Evolutionary conservation across 1,140 invertebrate genomes (phyloP).

Genomic region (Hestina assimilis): DNA sequence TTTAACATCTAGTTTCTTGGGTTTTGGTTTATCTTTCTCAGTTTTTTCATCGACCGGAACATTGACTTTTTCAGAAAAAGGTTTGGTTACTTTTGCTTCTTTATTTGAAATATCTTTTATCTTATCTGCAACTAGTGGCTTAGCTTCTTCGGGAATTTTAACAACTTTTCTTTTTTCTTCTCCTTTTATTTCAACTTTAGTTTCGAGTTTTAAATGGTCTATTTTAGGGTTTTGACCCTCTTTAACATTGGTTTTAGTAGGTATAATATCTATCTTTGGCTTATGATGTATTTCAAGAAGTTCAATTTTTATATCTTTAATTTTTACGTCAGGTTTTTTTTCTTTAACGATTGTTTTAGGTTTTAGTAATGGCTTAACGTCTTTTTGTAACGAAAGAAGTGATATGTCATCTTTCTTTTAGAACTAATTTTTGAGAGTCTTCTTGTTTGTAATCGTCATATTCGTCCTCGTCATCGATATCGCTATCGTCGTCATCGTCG

Average conservation of each 20-base stretch:
- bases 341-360: background rate
- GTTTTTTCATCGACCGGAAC: background rate
- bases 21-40: constrained; percentile 3
- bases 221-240: constrained; percentile 9
- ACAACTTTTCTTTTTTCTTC: background rate
- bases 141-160: constrained; percentile 3
- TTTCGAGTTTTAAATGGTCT: constrained; percentile 13
- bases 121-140: background rate
- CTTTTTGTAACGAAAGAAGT: constrained; percentile 4
- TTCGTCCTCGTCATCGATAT: constrained; percentile 25
- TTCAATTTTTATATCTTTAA: background rate
- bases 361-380: constrained; percentile 12
- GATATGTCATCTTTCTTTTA: constrained; percentile 1
- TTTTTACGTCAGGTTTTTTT: background rate
- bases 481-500: constrained; percentile 26
- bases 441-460: constrained; percentile 9
- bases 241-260: constrained; percentile 3
- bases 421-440: constrained; percentile 9
- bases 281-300: constrained; percentile 7
- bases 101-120: background rate
- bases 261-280: constrained; percentile 10
- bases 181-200: constrained; percentile 4
- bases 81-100: constrained; percentile 7
- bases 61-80: constrained; percentile 6
- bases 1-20: constrained; percentile 8